phyloP scores from a whole-genome alignment of 2,797 vertebrate species.

The Semaprochilodus insignis region DNA sequence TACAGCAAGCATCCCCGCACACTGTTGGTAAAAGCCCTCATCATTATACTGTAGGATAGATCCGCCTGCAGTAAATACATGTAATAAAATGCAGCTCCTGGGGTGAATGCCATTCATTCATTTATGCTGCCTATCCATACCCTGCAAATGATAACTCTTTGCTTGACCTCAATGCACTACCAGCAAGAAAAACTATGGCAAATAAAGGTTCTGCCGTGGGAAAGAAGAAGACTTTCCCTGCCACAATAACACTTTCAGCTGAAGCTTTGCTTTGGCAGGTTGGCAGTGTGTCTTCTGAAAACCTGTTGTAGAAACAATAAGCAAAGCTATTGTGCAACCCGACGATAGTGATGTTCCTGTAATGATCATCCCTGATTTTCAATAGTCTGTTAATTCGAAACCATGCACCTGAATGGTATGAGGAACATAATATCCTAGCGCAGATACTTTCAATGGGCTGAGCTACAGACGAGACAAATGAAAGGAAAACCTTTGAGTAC shows the following conservation, averaged over 20 bases:
- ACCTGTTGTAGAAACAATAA: neutral
- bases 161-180: neutral
- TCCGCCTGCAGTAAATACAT: constrained; percentile 1
- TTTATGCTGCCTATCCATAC: neutral
- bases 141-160: neutral
- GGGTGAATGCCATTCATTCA: constrained; percentile 1
- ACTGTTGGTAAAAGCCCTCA: constrained; percentile 1
- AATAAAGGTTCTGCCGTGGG: neutral
- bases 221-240: no score
- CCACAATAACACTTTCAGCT: no score
- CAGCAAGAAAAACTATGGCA: neutral
- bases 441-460: no score
- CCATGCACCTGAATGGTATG: no score
- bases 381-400: neutral
- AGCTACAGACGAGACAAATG: no score
- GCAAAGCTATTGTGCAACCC: neutral
- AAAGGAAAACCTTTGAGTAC: no score
- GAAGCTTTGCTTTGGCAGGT: no score
- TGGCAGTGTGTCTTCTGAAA: neutral
- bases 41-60: constrained; percentile 3
- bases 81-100: neutral
- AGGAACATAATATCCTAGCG: no score
- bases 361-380: neutral
- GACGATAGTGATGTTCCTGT: neutral
- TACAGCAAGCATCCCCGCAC: constrained; percentile 3